phyloP scores from a whole-genome alignment of 1,140 invertebrate genomes.

The Mesaphorura yosii region DNA sequence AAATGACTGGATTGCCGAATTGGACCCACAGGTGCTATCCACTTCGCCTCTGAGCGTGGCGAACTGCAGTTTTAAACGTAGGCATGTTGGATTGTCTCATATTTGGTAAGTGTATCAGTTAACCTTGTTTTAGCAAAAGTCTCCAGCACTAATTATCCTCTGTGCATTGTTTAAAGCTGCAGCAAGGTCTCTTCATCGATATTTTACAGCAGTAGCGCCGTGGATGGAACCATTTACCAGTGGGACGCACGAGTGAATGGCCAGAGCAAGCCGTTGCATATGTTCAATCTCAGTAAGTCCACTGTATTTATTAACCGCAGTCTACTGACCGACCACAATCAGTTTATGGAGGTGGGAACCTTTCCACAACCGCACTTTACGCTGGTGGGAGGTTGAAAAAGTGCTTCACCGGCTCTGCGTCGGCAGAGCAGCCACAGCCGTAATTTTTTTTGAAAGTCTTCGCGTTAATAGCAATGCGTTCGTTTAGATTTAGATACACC shows the following conservation, averaged over 20 bases:
- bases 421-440: background rate
- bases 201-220: constrained; percentile 19
- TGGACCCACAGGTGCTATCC: constrained; percentile 23
- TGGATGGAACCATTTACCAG: constrained; percentile 19
- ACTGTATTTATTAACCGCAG: no score
- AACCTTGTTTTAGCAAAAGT: background rate
- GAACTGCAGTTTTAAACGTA: background rate
- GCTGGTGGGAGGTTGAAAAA: background rate
- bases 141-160: background rate
- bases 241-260: constrained; percentile 20
- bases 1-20: no score
- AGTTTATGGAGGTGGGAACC: no score
- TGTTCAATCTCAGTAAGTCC: constrained; percentile 17
- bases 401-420: background rate
- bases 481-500: no score
- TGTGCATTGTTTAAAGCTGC: constrained; percentile 16
- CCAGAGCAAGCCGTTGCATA: constrained; percentile 16
- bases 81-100: constrained; percentile 17
- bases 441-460: background rate
- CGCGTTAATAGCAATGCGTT: background rate
- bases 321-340: no score
- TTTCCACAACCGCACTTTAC: no score
- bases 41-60: constrained; percentile 2
- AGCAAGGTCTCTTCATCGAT: constrained; percentile 15
- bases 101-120: constrained; percentile 12